A percentile compares a stretch with the other conserved stretches of the same genome.
Evolutionary conservation across 2,888 invertebrate genomes (phyloP).

Genomic region (Leucophenga montana): DNA sequence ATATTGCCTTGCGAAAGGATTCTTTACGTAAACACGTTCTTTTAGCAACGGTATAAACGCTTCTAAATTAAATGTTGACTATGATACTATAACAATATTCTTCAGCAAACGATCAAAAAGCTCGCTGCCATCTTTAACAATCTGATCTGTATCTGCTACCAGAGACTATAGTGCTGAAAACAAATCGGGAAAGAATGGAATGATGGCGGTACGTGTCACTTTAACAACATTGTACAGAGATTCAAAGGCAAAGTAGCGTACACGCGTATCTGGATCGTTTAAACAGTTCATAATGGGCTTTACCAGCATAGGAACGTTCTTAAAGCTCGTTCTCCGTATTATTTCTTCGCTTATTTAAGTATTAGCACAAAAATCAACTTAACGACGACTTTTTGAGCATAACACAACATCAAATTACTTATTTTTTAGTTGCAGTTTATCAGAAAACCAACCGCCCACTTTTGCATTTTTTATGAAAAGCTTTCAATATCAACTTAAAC

Average conservation of each 20-base stretch:
- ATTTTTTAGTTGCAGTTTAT: no score
- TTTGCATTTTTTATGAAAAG: no score
- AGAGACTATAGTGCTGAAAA: constrained; percentile 92
- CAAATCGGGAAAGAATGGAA: constrained; percentile 92
- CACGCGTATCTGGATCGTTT: constrained; percentile 91
- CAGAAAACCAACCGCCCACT: no score
- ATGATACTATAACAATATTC: constrained; percentile 98
- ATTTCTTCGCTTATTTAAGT: no score
- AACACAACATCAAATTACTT: no score
- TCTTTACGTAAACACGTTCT: constrained; percentile 93
- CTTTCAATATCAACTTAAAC: no score
- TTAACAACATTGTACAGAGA: constrained; percentile 97
- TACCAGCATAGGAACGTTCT: constrained; percentile 86
- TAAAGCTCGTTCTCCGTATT: no score
- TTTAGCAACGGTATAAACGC: constrained; percentile 91
- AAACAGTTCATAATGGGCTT: constrained; percentile 94
- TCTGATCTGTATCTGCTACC: constrained; percentile 95
- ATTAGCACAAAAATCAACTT: no score
- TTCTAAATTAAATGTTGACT: constrained; percentile 87
- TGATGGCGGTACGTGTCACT: constrained; percentile 90
- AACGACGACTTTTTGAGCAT: no score
- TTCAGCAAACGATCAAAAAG: constrained; percentile 94
- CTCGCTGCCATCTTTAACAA: constrained; percentile 96
- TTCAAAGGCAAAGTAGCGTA: constrained; percentile 93
- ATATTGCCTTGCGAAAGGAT: constrained; percentile 93